Percentiles rank a stretch among this genome's conserved stretches.
phyloP scores from a whole-genome alignment of 2,797 vertebrate species.

The Enteromius unitaeniatus region DNA sequence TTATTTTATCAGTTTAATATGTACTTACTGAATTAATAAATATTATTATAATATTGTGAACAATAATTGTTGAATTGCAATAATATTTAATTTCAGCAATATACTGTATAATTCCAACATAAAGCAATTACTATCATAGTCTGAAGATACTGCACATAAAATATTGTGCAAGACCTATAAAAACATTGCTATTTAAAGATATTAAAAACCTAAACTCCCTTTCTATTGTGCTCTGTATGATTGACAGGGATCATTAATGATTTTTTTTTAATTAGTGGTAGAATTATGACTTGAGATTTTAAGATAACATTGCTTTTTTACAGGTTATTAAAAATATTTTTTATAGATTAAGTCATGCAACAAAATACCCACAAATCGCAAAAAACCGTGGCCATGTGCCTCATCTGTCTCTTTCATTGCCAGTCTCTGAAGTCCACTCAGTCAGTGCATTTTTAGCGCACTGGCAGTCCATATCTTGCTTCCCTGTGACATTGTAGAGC shows the following conservation, averaged over 20 bases:
- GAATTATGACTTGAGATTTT: background rate
- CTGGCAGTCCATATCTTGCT: conserved; percentile 35
- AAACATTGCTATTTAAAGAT: background rate
- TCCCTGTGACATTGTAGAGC: conserved; percentile 45
- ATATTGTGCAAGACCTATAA: background rate
- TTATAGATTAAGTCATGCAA: background rate
- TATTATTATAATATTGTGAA: too few relatives aligned
- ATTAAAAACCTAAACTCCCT: background rate
- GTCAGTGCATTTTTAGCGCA: conserved; percentile 25
- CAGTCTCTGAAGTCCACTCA: conserved; percentile 33
- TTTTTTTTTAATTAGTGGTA: background rate
- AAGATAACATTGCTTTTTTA: background rate
- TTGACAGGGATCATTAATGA: background rate
- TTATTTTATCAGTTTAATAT: too few relatives aligned
- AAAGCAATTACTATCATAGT: too few relatives aligned
- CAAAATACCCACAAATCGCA: background rate
- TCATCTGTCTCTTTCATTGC: conserved; percentile 27
- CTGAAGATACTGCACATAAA: too few relatives aligned
- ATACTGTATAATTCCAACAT: too few relatives aligned
- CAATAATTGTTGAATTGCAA: too few relatives aligned
- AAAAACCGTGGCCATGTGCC: conserved; percentile 1
- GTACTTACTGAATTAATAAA: too few relatives aligned
- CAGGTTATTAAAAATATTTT: background rate
- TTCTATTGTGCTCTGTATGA: background rate
- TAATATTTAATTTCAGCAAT: too few relatives aligned